These are phyloP conservation scores for Eupeodes corollae DNA, from an alignment of 1,140 invertebrate genomes.

Conservation along the genomic window DNA sequence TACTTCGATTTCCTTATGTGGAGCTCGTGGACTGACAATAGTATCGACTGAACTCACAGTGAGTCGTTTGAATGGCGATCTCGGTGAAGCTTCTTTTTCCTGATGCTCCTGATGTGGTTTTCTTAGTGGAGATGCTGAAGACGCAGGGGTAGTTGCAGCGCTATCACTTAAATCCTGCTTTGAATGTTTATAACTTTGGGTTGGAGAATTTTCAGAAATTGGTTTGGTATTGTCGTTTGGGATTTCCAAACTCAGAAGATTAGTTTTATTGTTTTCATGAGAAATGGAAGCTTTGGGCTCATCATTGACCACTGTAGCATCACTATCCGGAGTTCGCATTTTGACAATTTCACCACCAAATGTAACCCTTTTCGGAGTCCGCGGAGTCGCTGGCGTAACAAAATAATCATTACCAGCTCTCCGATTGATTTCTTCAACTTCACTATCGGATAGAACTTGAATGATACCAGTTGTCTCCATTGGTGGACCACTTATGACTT, in stretches of 20 bases:
- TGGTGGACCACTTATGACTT: constrained; percentile 21
- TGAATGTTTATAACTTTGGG: neutral
- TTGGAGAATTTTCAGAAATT: constrained; percentile 1
- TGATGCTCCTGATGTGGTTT: neutral
- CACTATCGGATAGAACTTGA: constrained; percentile 45
- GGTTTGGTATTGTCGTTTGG: constrained; percentile 32
- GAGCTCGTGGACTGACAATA: constrained; percentile 38
- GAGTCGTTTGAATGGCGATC: constrained; percentile 24
- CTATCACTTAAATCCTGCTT: neutral
- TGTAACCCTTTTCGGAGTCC: constrained; percentile 51
- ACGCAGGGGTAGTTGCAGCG: neutral
- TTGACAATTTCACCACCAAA: constrained; percentile 75
- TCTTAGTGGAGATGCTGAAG: constrained; percentile 4
- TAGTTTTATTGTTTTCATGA: constrained; percentile 11
- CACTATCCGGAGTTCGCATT: constrained; percentile 69
- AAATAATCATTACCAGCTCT: constrained; percentile 4
- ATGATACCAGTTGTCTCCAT: constrained; percentile 37
- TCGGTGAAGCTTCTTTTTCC: constrained; percentile 10
- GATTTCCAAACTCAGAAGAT: constrained; percentile 22
- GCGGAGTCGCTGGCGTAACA: constrained; percentile 25
- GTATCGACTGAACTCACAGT: constrained; percentile 39
- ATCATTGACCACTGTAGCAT: constrained; percentile 36
- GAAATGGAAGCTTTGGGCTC: neutral
- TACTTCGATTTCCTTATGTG: constrained; percentile 49
- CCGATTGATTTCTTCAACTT: constrained; percentile 42